Base-by-base conservation (phyloP, 2,888 invertebrate genomes). In the Drosophila flavopinicola region DNA sequence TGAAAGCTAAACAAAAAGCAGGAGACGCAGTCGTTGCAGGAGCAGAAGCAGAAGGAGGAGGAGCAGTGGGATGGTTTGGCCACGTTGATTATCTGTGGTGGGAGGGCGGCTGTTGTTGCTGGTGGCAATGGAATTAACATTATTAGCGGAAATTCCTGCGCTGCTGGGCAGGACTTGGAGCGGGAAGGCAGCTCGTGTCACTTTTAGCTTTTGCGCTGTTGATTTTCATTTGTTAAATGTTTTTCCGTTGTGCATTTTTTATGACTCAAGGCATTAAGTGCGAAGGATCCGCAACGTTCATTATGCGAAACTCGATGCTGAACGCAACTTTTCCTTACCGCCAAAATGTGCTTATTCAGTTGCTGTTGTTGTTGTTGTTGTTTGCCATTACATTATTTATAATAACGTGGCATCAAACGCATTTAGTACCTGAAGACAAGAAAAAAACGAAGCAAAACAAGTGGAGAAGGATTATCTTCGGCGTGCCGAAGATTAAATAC, bases 41-140 rank as follows among this genome's bases (percentile, higher is more conserved):
- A 4, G 2, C 20, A 20, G 20, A 33, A 20, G 29, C 27, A 44
- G 24, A 66, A 37, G 32, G 29, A 10, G 25, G 10, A 10, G 32
- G 29, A 10, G 25, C 7, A 10, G 11, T 20, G 6, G 30, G 7
- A 4, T 15, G 24, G n/a, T 15, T 11, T 20, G 23, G 17, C 10
- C 42, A 47, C 64, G 65, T 75, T 73, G 84, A 80, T 80, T 78
- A 86, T 86, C 87, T 70, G 71, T 48, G 61, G 65, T 60, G 44
- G 54, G 23, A 9, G n/a, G 15, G 2, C 1, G 7, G 29, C 23
- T 11, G 23, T 10, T 29, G 35, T 38, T 41, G 42, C 41, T 52
- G 65, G 60, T 84, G 67, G 87, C 80, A 85, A 85, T 86, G 85
- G 78, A 87, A 85, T 88, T 88, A 85, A 83, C 83, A 87, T 88